Conservation (phyloP, 2,797 vertebrate genomes). For the Mormyrops boulengeri region DNA sequence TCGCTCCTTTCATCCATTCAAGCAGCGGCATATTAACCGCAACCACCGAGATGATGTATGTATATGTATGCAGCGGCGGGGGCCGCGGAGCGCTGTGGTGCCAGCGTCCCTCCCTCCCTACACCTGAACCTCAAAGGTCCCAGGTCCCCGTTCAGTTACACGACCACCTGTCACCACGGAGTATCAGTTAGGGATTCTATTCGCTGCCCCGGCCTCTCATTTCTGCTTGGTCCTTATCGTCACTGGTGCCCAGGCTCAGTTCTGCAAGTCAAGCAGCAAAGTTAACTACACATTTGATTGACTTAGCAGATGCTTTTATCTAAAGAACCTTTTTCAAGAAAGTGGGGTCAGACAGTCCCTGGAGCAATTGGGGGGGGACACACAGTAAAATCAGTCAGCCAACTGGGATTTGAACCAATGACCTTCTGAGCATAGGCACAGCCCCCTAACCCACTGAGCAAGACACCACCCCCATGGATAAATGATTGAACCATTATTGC, state of each 20-base stretch:
- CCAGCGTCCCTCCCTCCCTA: neutral
- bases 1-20: neutral
- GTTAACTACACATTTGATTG: neutral
- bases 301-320: neutral
- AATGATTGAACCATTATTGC: neutral
- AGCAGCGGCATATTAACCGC: neutral
- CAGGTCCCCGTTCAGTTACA: neutral
- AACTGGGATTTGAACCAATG: neutral
- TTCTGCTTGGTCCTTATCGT: neutral
- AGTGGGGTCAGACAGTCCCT: neutral
- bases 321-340: neutral
- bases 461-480: neutral
- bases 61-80: neutral
- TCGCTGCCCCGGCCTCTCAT: neutral
- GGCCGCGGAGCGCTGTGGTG: neutral
- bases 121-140: neutral
- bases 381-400: neutral
- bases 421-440: neutral
- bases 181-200: neutral
- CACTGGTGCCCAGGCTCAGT: neutral
- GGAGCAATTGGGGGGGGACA: neutral
- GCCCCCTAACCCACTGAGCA: neutral
- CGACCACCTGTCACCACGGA: neutral
- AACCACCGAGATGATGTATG: neutral
- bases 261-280: neutral